phyloP scores from a whole-genome alignment of 1,140 invertebrate genomes.

The Zaprionus nigranus region DNA sequence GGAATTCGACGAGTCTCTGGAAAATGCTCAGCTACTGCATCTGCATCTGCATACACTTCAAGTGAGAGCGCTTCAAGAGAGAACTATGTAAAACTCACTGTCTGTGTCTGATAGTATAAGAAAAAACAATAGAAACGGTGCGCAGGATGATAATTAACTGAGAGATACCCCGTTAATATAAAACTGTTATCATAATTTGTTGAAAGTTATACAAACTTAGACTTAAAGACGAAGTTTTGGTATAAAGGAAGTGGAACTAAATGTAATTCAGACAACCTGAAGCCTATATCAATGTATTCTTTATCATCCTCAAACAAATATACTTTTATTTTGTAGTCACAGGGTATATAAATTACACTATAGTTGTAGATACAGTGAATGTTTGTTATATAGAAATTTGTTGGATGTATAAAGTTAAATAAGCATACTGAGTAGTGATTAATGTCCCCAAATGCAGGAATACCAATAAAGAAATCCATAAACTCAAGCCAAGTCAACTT shows the following conservation, averaged over 20 bases:
- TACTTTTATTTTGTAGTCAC: neutral
- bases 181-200: neutral
- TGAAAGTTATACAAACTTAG: neutral
- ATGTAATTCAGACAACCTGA: neutral
- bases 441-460: too few species aligned
- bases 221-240: too few species aligned
- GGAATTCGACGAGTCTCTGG: constrained; percentile 30
- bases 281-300: neutral
- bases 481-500: neutral
- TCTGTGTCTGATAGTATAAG: neutral
- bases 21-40: constrained; percentile 30
- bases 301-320: neutral
- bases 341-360: constrained; percentile 15
- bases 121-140: constrained; percentile 9
- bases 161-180: neutral
- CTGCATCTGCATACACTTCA: constrained; percentile 45
- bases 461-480: too few species aligned
- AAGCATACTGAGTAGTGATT: too few species aligned
- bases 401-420: neutral
- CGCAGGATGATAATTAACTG: neutral
- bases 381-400: neutral
- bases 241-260: too few species aligned
- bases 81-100: constrained; percentile 34
- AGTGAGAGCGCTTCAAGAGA: constrained; percentile 21
- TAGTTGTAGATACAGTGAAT: constrained; percentile 11